Base-by-base conservation (phyloP, 2,797 vertebrate genomes). In the Epinephelus malabaricus region DNA sequence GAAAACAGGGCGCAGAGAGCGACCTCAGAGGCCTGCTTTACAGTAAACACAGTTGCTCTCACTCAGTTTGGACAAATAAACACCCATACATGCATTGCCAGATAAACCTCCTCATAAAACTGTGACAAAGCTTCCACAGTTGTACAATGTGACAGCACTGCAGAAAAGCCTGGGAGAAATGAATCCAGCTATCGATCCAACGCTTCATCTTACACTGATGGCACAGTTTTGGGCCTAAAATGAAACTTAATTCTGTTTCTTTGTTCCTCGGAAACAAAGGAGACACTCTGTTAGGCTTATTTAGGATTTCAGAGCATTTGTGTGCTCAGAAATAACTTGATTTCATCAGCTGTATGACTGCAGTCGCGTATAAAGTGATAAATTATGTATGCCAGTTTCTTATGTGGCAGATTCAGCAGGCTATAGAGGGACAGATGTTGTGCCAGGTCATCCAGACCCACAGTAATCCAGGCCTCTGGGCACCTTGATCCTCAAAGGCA, bases 131-230 rank as follows among this genome's bases (percentile, higher is more conserved):
- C 14, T 2, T 58, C 62, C 76, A 68, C 65, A 60, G 77, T 67
- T 5, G 66, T 59, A 80, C 80, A 63, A 19, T 17, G 66, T 75
- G 58, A 79, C 62, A 73, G 61, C 76, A 11, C 56, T 27, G 73
- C 84, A 79, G 61, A 79, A 69, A 73, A 43, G 53, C 61, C 43
- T 38, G 60, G 14, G 23, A 23, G 56, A 84, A 79, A 81, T 73
- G 21, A 76, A 88, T 84, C 70, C 56, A 55, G 3, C 6, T 58
- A 89, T 91, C 27, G 86, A 91, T 83, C 76, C 49, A 7, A 13
- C n/a, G 81, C 55, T 53, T 90, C 85, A 65, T 86, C 13, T 90
- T 86, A 87, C 89, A 86, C 81, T 1, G 80, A 84, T 14, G 2
- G 62, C 70, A 83, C 83, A 85, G n/a, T 50, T 78, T 61, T 55